These are phyloP conservation scores for Dinocampus coccinellae DNA, from an alignment of 2,888 invertebrate genomes.

Conservation along the genomic window DNA sequence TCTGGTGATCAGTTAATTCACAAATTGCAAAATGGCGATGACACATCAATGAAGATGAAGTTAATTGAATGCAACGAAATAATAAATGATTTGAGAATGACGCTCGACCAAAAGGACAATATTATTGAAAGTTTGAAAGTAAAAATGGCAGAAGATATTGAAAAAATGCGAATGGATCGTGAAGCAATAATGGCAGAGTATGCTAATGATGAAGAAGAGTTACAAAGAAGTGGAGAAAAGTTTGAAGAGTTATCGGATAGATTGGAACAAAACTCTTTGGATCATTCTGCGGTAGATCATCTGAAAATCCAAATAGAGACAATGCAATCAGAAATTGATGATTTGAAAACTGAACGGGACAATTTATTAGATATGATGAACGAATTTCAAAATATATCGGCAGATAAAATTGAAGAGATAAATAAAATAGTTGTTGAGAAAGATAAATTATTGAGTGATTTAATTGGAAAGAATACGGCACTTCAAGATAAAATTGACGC, in stretches of 20 bases:
- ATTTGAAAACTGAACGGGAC: slow-evolving; percentile 45
- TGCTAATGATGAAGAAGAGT: slow-evolving; percentile 49
- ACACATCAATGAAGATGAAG: background rate
- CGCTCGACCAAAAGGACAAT: slow-evolving; percentile 51
- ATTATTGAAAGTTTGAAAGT: slow-evolving; percentile 38
- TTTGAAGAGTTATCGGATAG: slow-evolving; percentile 48
- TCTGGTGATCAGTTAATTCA: background rate
- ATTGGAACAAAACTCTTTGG: slow-evolving; percentile 47
- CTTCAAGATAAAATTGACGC: slow-evolving; percentile 49
- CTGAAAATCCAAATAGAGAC: slow-evolving; percentile 49
- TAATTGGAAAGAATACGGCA: slow-evolving; percentile 35
- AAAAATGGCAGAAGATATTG: slow-evolving; percentile 47
- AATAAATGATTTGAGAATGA: slow-evolving; percentile 45
- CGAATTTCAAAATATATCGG: slow-evolving; percentile 42
- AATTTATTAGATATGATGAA: slow-evolving; percentile 50
- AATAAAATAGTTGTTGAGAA: slow-evolving; percentile 48
- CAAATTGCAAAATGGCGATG: background rate
- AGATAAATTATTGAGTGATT: slow-evolving; percentile 40
- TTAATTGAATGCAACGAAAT: slow-evolving; percentile 8
- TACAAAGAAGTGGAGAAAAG: slow-evolving; percentile 52
- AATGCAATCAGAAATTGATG: slow-evolving; percentile 48
- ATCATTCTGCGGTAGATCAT: slow-evolving; percentile 42
- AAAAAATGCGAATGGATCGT: slow-evolving; percentile 46
- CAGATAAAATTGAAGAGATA: slow-evolving; percentile 52
- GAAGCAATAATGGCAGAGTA: slow-evolving; percentile 47